A percentile compares a stretch with the other conserved stretches of the same genome.
These are phyloP conservation scores for Sebastes hubbsi DNA, from an alignment of 2,797 vertebrate genomes.

Conservation along the genomic window DNA sequence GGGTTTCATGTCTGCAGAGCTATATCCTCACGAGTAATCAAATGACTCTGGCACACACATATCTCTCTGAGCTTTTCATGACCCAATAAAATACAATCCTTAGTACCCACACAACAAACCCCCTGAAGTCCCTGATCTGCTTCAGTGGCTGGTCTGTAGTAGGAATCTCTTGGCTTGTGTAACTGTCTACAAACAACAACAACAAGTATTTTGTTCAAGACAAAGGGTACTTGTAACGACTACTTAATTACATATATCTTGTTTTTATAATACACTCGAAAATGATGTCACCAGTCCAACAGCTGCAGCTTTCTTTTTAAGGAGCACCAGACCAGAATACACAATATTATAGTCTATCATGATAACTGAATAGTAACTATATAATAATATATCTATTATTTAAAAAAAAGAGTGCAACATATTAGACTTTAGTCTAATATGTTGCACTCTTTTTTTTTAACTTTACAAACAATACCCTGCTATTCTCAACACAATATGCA, in stretches of 20 bases:
- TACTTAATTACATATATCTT: neutral
- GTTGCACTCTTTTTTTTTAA: neutral
- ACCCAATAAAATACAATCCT: conserved; percentile 47
- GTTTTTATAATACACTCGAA: neutral
- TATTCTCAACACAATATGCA: conserved; percentile 14
- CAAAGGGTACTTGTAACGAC: neutral
- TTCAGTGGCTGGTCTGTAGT: conserved; percentile 17
- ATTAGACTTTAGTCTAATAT: too few relatives aligned
- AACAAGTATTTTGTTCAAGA: neutral
- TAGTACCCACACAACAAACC: conserved; percentile 32
- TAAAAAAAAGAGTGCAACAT: too few relatives aligned
- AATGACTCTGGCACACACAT: conserved; percentile 43
- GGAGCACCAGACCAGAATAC: neutral
- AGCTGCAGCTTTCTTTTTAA: conserved; percentile 3
- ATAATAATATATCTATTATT: neutral
- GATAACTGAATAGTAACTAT: neutral
- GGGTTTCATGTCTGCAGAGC: conserved; percentile 32
- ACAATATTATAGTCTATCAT: neutral
- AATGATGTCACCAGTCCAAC: neutral
- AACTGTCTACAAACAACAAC: conserved; percentile 30
- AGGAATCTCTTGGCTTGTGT: conserved; percentile 9
- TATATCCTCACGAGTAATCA: conserved; percentile 34
- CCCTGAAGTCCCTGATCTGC: conserved; percentile 19
- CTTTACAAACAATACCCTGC: conserved; percentile 11
- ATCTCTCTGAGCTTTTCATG: conserved; percentile 32